Evolutionary conservation across 2,113 vertebrate species (phyloP), one percentile per base, ranked within the genome.

Genomic region (Cebidichthys violaceus): DNA sequence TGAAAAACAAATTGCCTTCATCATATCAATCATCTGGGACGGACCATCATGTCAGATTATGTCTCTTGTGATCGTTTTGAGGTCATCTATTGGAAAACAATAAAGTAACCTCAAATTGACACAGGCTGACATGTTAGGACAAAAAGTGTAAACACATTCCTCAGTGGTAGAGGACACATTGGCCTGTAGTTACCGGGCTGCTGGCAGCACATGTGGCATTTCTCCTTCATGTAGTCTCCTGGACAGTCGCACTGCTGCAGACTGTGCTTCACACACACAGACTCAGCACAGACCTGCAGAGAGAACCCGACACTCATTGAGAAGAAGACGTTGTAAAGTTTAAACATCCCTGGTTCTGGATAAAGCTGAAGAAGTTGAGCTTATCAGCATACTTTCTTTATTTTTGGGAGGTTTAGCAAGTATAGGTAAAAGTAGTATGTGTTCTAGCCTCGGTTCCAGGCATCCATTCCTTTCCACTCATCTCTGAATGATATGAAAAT

Each of bases 121-220:
- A 70, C 75, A 82, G n/a, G 52, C 62, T 67, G 79, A 2, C n/a
- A 9, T 47, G 52, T 55, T 79, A 27, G 71, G 52, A 54, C 57
- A 41, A 17, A 4, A 11, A 78, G 14, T 52, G 83, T 91, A 90
- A 91, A 93, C 90, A 89, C 76, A 81, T 86, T 90, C 82, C 70
- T 86, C 41, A 7, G 67, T 54, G 37, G 43, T 18, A 31, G 55
- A 62, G 52, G 66, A 82, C 69, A 60, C 27, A 55, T 29, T 35
- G 60, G 18, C 2, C 27, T 10, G 14, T 60, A 50, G 52, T 88
- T 92, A 96, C 95, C 96, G 14, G 82, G 90, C 79, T 94, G 78
- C 77, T 96, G 96, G 92, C 95, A 96, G 92, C 95, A 96, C 89
- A 96, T 85, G 68, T 90, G 85, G 84, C 96, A 95, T 79, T 94